These are phyloP conservation scores for Bombus waltoni DNA, from an alignment of 1,140 invertebrate genomes.

Conservation along the genomic window DNA sequence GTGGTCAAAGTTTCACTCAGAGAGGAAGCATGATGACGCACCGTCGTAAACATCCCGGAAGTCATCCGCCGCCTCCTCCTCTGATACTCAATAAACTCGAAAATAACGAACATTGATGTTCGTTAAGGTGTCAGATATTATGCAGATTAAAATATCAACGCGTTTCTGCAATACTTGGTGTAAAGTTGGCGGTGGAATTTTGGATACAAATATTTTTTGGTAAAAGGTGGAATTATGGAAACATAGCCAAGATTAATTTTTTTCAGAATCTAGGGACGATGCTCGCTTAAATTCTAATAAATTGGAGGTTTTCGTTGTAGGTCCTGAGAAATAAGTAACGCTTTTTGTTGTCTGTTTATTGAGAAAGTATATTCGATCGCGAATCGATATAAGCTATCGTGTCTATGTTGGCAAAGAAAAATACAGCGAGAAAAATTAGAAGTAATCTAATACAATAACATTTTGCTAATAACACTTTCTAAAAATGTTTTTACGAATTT, in stretches of 20 bases:
- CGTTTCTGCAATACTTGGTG: neutral
- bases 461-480: no score
- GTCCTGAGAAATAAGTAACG: no score
- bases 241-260: neutral
- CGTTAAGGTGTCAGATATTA: no score
- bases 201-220: neutral
- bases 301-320: no score
- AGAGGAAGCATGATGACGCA: slow-evolving; percentile 58
- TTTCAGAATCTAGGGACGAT: neutral
- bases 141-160: neutral
- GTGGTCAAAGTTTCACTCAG: slow-evolving; percentile 86
- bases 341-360: no score
- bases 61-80: slow-evolving; percentile 32
- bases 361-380: no score
- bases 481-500: no score
- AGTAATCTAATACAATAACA: no score
- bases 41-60: slow-evolving; percentile 25
- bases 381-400: no score
- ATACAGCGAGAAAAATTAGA: no score
- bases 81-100: neutral
- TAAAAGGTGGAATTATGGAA: neutral
- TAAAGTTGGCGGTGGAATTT: neutral
- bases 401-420: no score
- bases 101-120: neutral
- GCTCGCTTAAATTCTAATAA: no score